Evolutionary conservation across 1,140 invertebrate species (phyloP).

Genomic region (Drosophila watanabei): DNA sequence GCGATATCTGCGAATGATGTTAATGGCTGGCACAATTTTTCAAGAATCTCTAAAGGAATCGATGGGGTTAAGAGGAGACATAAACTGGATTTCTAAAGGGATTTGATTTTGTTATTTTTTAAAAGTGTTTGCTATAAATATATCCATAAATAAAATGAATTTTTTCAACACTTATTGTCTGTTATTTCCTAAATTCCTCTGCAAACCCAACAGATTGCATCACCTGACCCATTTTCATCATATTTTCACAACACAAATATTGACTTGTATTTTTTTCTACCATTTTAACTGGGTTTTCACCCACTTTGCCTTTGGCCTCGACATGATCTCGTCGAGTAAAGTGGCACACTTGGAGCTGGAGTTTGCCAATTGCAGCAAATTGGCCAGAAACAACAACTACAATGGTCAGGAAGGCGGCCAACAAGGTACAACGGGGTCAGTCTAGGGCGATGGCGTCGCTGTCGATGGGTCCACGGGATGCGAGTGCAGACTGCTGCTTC

Average conservation of each 20-base stretch:
- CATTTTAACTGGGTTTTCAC: conserved; percentile 30
- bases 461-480: conserved; percentile 37
- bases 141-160: no score
- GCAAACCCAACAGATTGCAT: conserved; percentile 22
- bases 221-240: conserved; percentile 42
- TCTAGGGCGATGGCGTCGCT: conserved; percentile 61
- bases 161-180: no score
- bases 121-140: not conserved
- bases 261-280: conserved; percentile 28
- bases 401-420: conserved; percentile 13
- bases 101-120: not conserved
- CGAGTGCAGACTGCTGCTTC: conserved; percentile 29
- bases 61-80: not conserved
- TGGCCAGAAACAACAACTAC: conserved; percentile 51
- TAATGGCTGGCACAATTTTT: conserved; percentile 27
- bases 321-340: conserved; percentile 47
- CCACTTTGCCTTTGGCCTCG: conserved; percentile 54
- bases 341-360: conserved; percentile 65
- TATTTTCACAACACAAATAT: conserved; percentile 46
- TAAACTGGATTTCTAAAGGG: not conserved
- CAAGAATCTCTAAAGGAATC: not conserved
- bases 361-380: conserved; percentile 68
- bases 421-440: conserved; percentile 64
- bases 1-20: conserved; percentile 26
- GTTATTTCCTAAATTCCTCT: not conserved